Evolutionary conservation across 2,888 invertebrate genomes (phyloP), one percentile per base, ranked within the genome.

Genomic region (Athalia circularis): DNA sequence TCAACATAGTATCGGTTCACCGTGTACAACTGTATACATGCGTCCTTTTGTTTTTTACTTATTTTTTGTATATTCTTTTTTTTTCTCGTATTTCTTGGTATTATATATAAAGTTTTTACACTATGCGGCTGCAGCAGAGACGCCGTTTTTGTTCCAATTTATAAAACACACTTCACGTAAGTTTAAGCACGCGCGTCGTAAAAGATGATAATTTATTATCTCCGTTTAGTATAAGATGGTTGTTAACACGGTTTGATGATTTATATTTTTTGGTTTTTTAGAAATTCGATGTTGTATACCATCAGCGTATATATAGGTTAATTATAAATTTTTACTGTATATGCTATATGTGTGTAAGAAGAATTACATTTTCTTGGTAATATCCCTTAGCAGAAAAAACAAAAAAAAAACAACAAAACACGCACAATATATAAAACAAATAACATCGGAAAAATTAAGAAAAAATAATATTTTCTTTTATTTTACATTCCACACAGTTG

Each of bases 201-300:
- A 68, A 68, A 54, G 52, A 54, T 5, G 68, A 29, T 54, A 29
- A 43, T 68, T 68, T 68, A 68, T 68, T 68, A 68, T 68, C 43
- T 11, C 11, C 11, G 54, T 2, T 54, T 43, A 47, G 72, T 54
- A 54, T 57, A 72, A 72, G 59, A 9, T 59, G 15, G 29, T 7
- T 59, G 57, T 72, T 72, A 59, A 72, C 72, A 72, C 72, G 47
- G 54, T 8, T n/a, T 54, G 54, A 54, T 8, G n/a, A 54, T 54
- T 54, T 54, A 11, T 4, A 0, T 8, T 54, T 68, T 54, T 43
- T 11, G 43, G 52, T 50, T 15, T 54, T 29, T 54, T n/a, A 11
- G 5, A 68, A 13, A 68, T 54, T 54, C 68, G 68, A 43, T 29
- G 65, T 48, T 54, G 29, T 54, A 52, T 50, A 68, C 43, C 68